phyloP scores from a whole-genome alignment of 2,113 vertebrate species.

The Melanerpes formicivorus region DNA sequence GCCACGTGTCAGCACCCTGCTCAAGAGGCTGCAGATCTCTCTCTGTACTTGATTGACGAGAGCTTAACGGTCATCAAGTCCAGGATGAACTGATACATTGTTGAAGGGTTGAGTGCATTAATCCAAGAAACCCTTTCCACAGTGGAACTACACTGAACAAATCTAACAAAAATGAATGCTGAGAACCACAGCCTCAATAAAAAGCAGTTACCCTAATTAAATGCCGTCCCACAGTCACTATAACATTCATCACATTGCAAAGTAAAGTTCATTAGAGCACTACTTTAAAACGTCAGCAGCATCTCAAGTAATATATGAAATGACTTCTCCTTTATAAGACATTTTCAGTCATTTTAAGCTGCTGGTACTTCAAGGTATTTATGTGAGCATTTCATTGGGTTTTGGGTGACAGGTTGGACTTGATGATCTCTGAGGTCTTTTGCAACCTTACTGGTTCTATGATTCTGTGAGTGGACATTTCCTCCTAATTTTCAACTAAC shows the following conservation, averaged over 20 bases:
- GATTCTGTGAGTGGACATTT: not conserved
- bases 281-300: not conserved
- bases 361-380: not conserved
- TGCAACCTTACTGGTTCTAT: too few species aligned
- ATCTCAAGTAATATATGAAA: not conserved
- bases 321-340: not conserved
- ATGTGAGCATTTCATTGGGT: not conserved
- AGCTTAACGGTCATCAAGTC: not conserved
- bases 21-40: not conserved
- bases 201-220: slow-evolving; percentile 9
- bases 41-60: not conserved
- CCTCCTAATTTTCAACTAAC: not conserved
- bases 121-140: not conserved
- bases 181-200: not conserved
- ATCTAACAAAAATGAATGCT: not conserved
- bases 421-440: too few species aligned
- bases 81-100: not conserved
- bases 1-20: not conserved
- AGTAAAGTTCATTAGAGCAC: not conserved
- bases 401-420: too few species aligned
- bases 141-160: not conserved
- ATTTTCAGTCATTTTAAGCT: not conserved
- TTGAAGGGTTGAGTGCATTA: not conserved
- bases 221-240: not conserved
- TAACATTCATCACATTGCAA: not conserved